Base-by-base conservation (phyloP, 2,113 vertebrate genomes). In the Sterrhoptilus dennistouni region DNA sequence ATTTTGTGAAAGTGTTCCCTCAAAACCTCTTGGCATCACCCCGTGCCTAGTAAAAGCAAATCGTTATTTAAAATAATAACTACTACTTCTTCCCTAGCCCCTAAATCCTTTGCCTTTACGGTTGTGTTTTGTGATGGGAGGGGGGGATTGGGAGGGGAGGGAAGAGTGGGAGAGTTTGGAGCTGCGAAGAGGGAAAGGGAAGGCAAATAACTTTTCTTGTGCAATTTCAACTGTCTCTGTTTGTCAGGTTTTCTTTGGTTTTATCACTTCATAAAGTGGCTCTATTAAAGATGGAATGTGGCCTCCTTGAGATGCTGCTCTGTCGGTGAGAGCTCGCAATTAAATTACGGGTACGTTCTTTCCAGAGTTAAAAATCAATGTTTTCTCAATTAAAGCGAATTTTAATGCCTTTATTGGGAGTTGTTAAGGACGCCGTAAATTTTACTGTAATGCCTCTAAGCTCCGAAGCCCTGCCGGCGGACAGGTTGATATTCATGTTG, bases 301-400 rank as follows among this genome's bases (percentile, higher is more conserved):
- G 81, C 91, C 44, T 83, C 90, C 60, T 50, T 17, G 38, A 71
- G 92, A 77, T 64, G 94, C 87, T 82, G 87, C 85, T 85, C 82
- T 65, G 83, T 25, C 60, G 90, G 93, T 82, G 94, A 94, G 98
- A 98, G 93, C 97, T 97, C 96, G 89, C 95, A 87, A 95, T 95
- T 97, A 97, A 98, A 97, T 97, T 96, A 97, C 93, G 93, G 63
- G 90, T 96, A 94, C 60, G 87, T 96, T 86, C 96, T 94, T 96
- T 88, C 94, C 94, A 95, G 95, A 97, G 95, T 96, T 97, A 85
- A 97, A 96, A 98, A 98, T 97, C 98, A 97, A 97, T 97, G 95
- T 98, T 98, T 98, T 97, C 97, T 98, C 98, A 98, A 97, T 98
- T 97, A 98, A 97, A 97, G 94, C 47, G 90, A 97, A 97, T 98